phyloP scores from a whole-genome alignment of 2,888 invertebrate genomes.

The Steinernema carpocapsae region DNA sequence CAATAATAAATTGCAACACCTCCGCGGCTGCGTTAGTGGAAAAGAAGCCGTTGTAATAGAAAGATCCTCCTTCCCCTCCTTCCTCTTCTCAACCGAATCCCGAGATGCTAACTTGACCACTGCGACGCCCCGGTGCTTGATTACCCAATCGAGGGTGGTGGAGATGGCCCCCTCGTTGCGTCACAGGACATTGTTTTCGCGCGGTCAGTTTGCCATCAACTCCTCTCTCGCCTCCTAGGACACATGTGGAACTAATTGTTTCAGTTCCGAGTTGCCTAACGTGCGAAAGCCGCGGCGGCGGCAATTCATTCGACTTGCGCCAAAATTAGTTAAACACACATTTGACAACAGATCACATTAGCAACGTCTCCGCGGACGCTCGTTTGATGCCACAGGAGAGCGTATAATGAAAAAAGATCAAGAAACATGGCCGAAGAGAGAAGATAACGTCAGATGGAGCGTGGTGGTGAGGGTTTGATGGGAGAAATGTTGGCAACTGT shows the following conservation, averaged over 20 bases:
- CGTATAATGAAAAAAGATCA: too few relatives aligned
- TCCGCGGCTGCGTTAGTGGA: too few relatives aligned
- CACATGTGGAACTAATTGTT: conserved; percentile 30
- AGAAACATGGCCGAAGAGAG: neutral
- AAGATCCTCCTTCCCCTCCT: neutral
- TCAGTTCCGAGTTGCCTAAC: conserved; percentile 1
- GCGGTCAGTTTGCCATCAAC: conserved; percentile 4
- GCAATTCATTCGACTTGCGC: conserved; percentile 25
- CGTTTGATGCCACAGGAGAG: neutral
- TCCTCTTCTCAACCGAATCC: neutral
- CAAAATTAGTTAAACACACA: conserved; percentile 29
- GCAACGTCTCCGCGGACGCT: neutral
- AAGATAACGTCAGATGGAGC: too few relatives aligned
- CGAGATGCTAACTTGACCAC: neutral
- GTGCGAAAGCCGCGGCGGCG: conserved; percentile 1
- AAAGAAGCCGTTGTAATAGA: conserved; percentile 7
- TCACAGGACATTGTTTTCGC: conserved; percentile 27
- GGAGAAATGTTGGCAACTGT: conserved; percentile 1
- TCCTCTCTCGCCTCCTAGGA: neutral
- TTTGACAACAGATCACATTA: neutral
- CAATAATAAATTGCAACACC: conserved; percentile 28
- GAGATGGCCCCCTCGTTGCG: conserved; percentile 3
- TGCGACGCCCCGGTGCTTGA: conserved; percentile 1
- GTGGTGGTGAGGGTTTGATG: neutral
- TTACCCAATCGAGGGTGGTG: neutral